Conservation (phyloP, 1,140 invertebrate genomes). For the Tribolium castaneum region DNA sequence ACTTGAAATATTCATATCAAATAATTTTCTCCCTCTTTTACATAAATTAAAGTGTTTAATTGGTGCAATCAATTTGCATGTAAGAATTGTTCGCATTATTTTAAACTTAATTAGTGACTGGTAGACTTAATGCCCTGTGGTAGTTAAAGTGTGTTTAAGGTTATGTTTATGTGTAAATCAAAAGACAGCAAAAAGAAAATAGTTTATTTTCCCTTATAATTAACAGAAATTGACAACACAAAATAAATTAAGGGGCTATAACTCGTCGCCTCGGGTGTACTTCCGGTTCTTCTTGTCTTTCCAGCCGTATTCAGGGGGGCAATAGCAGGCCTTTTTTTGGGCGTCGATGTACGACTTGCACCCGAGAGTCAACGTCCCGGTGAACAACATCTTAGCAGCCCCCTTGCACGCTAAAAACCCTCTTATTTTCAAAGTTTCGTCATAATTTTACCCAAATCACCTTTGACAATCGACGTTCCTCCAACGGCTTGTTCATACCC, state of each 20-base stretch:
- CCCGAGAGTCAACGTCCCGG: constrained; percentile 82
- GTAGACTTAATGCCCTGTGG: no score
- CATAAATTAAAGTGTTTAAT: no score
- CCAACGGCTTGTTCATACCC: constrained; percentile 71
- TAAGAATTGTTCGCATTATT: no score
- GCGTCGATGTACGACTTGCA: constrained; percentile 86
- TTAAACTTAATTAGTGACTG: no score
- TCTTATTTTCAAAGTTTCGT: neutral
- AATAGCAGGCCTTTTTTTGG: constrained; percentile 83
- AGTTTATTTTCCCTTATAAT: no score
- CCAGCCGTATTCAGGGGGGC: constrained; percentile 64
- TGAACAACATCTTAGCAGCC: constrained; percentile 85
- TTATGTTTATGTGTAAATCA: no score
- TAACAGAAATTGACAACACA: no score
- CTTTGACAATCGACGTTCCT: constrained; percentile 73
- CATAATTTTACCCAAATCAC: constrained; percentile 57
- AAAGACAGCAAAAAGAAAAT: no score
- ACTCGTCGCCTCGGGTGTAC: constrained; percentile 64
- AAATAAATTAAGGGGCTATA: neutral
- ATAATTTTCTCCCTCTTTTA: no score
- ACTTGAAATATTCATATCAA: no score
- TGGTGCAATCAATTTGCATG: no score
- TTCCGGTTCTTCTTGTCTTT: constrained; percentile 68
- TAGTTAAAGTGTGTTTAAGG: no score
- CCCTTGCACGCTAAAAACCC: constrained; percentile 78